Evolutionary conservation across 2,113 vertebrate species (phyloP).

Genomic region (Zapus hudsonius): DNA sequence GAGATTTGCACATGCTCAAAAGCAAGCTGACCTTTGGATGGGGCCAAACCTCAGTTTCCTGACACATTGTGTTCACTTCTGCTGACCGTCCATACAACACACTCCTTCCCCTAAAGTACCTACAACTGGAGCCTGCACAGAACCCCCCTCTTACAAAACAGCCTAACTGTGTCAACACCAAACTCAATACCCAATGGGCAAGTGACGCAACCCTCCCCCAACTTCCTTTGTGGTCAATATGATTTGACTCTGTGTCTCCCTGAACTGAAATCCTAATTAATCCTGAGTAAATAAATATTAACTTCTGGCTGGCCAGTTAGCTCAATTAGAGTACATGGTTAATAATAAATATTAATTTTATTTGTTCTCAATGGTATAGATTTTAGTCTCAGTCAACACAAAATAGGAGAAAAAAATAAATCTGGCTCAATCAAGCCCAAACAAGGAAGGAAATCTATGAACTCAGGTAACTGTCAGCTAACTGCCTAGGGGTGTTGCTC

Average conservation of each 20-base stretch:
- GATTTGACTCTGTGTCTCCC: not conserved
- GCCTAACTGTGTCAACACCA: not conserved
- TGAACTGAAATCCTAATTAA: not conserved
- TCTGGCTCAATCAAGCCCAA: not conserved
- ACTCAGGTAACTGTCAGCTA: not conserved
- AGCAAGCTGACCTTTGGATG: not conserved
- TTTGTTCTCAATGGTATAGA: not conserved
- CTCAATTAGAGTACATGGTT: too few relatives aligned
- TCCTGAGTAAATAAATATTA: not conserved
- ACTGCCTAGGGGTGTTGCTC: not conserved
- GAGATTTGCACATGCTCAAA: not conserved
- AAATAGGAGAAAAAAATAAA: not conserved
- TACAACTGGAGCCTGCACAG: not conserved
- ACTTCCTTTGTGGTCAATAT: not conserved
- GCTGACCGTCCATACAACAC: not conserved
- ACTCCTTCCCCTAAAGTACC: not conserved
- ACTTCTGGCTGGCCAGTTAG: too few relatives aligned
- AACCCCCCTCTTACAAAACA: not conserved
- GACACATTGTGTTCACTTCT: not conserved
- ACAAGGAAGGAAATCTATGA: not conserved
- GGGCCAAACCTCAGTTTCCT: slow-evolving; percentile 17
- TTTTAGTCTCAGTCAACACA: not conserved
- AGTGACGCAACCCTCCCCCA: not conserved
- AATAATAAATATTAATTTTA: not conserved
- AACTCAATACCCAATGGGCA: not conserved